phyloP scores from a whole-genome alignment of 1,140 invertebrate species.

The Ceratosolen fusciceps region DNA sequence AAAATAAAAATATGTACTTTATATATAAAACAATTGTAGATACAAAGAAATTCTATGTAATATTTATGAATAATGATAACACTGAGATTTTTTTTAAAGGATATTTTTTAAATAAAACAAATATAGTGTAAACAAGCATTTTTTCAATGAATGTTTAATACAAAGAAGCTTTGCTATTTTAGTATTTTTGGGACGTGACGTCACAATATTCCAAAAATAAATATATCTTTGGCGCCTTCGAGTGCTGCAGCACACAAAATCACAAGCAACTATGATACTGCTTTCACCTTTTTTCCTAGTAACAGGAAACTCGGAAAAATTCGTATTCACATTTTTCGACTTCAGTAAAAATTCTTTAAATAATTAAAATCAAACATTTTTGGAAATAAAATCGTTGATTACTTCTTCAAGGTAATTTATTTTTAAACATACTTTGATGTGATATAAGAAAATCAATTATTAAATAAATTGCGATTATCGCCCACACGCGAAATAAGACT shows the following conservation, averaged over 20 bases:
- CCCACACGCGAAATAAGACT: neutral
- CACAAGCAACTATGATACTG: neutral
- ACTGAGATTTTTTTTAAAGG: too few relatives aligned
- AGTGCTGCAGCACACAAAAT: conserved; percentile 43
- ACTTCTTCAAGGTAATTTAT: too few relatives aligned
- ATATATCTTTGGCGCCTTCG: conserved; percentile 58
- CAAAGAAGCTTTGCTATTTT: conserved; percentile 60
- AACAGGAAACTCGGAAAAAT: conserved; percentile 65
- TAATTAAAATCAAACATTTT: neutral
- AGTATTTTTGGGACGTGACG: conserved; percentile 65
- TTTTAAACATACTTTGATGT: neutral
- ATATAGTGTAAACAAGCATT: too few relatives aligned
- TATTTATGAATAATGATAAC: too few relatives aligned
- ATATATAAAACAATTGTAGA: too few relatives aligned
- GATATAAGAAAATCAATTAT: neutral
- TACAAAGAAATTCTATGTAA: too few relatives aligned
- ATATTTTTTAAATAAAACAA: too few relatives aligned
- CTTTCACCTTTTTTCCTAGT: conserved; percentile 63
- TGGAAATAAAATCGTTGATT: neutral
- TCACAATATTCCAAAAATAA: conserved; percentile 67
- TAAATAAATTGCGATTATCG: neutral
- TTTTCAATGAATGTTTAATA: neutral
- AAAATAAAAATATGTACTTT: too few relatives aligned
- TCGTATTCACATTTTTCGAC: conserved; percentile 40
- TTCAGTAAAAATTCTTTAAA: neutral